Evolutionary conservation across 2,113 vertebrate species (phyloP).

Genomic region (Melozone crissalis): DNA sequence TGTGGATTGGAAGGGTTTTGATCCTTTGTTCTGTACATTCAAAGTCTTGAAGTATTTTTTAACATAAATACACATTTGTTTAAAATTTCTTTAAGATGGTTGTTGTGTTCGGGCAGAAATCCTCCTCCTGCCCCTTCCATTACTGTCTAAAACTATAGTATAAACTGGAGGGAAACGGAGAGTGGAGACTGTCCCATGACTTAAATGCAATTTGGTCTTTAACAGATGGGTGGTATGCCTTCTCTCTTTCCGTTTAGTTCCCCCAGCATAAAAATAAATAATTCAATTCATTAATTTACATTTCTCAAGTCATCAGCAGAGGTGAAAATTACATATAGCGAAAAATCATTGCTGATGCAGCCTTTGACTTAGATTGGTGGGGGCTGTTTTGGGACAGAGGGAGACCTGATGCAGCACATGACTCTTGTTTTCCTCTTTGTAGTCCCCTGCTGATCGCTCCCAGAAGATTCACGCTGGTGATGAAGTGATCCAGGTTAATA

Average conservation of each 20-base stretch:
- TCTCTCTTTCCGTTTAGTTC: not conserved
- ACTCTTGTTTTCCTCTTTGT: slow-evolving; percentile 13
- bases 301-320: not conserved
- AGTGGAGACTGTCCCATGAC: not conserved
- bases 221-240: not conserved
- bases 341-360: not conserved
- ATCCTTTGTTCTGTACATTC: not conserved
- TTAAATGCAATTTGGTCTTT: not conserved
- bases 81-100: not conserved
- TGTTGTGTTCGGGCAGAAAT: not conserved
- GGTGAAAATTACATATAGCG: not conserved
- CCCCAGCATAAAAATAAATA: not conserved
- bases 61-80: not conserved
- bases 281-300: not conserved
- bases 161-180: not conserved
- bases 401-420: not conserved
- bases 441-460: slow-evolving; percentile 95
- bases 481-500: slow-evolving; percentile 94
- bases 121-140: not conserved
- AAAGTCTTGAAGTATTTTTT: not conserved
- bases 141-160: not conserved
- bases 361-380: not conserved
- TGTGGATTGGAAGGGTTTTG: not conserved
- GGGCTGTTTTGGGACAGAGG: not conserved
- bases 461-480: slow-evolving; percentile 96